Evolutionary conservation across 2,797 vertebrate species (phyloP), one percentile per base, ranked within the genome.

Genomic region (Eidolon dupreanum): DNA sequence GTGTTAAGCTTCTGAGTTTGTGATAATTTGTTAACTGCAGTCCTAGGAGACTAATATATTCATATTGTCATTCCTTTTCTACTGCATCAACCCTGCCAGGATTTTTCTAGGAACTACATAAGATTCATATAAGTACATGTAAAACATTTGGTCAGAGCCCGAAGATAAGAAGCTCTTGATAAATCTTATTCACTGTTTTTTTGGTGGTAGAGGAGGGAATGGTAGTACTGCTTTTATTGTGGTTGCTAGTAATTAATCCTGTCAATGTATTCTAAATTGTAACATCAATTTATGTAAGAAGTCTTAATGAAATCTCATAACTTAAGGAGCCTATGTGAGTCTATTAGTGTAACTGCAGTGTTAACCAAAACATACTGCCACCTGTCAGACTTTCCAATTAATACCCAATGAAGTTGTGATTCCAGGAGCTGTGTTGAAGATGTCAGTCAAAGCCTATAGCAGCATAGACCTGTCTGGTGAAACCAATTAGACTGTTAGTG

Each of bases 361-460:
- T 41, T 73, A 75, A 70, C 41, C 31, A 59, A n/a, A 41, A 59
- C 51, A 26, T 43, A 49, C 5, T 66, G 7, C 65, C 16, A 82
- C 5, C 17, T 75, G 24, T 26, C 41, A 59, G 38, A 33, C 20
- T 88, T 78, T 74, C 55, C 15, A 51, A 8, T 38, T 71, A 65
- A 71, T 22, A 77, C 28, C 10, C 24, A 57, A n/a, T 38, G 36
- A 73, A 22, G 3, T n/a, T 55, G 5, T 28, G 28, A 83, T 90
- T 83, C 13, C 1, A 12, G 9, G 19, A 36, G 1, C 3, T 41
- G 1, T 1, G 2, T 0, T 26, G 8, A 73, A 31, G 28, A 1
- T 36, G 19, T 22, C n/a, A 38, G 2, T 90, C 46, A 71, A 88
- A 88, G 1, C 5, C 53, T 5, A 57, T 0, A 78, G 12, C 5